Conservation (phyloP, 2,797 vertebrate genomes). For the Chelonia mydas region DNA sequence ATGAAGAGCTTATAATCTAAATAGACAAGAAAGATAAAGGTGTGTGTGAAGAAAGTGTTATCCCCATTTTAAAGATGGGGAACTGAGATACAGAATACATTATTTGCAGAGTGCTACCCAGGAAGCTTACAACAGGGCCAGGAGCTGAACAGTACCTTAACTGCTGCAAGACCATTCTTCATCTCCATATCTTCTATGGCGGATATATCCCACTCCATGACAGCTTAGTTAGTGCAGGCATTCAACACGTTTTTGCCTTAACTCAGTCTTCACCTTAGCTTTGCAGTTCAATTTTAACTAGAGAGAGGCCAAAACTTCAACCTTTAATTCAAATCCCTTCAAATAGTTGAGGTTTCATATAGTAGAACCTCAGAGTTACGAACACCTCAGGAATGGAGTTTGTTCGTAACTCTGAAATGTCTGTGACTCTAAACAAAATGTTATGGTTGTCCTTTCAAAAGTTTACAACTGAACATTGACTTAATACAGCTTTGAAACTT, state of each 20-base stretch:
- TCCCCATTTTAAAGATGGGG: neutral
- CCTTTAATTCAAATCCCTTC: neutral
- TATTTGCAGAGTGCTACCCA: neutral
- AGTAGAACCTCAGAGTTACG: too few relatives aligned
- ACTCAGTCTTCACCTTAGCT: neutral
- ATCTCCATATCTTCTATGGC: neutral
- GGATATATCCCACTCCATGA: neutral
- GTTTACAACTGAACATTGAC: too few relatives aligned
- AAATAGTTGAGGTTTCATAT: neutral
- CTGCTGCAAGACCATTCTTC: neutral
- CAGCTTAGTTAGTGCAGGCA: neutral
- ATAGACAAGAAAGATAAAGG: neutral
- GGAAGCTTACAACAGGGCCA: neutral
- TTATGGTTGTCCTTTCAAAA: too few relatives aligned
- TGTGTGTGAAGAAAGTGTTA: neutral
- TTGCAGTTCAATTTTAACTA: neutral
- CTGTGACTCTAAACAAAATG: too few relatives aligned
- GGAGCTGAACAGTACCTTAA: neutral
- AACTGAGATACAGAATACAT: neutral
- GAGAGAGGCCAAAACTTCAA: neutral
- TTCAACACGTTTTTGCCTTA: neutral
- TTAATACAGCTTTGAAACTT: too few relatives aligned
- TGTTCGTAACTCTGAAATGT: too few relatives aligned
- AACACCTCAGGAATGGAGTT: too few relatives aligned
- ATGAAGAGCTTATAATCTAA: neutral